Percentiles rank a stretch among this genome's conserved stretches.
phyloP scores from a whole-genome alignment of 2,888 invertebrate genomes.

The Scaptodrosophila latifasciaeformis region DNA sequence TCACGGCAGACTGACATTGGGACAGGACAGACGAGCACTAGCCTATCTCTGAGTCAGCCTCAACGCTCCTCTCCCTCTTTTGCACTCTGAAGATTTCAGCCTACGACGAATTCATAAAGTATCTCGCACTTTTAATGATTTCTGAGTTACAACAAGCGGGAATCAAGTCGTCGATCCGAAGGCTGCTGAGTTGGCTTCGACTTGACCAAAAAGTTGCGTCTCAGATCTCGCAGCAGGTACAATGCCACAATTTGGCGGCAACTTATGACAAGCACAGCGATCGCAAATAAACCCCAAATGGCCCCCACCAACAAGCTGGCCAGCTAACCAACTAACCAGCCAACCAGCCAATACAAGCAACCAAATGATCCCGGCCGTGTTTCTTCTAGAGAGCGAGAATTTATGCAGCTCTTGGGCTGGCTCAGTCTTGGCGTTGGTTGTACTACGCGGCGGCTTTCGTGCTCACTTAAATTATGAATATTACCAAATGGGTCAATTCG shows the following conservation, averaged over 20 bases:
- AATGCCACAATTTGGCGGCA: constrained; percentile 73
- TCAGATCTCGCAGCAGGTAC: constrained; percentile 67
- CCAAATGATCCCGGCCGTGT: constrained; percentile 15
- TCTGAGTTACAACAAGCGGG: constrained; percentile 69
- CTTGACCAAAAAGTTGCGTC: constrained; percentile 7
- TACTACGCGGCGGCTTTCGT: constrained; percentile 47
- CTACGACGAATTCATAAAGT: constrained; percentile 69
- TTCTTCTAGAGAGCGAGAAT: constrained; percentile 58
- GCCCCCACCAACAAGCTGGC: constrained; percentile 28
- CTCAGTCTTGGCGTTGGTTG: constrained; percentile 9
- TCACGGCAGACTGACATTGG: constrained; percentile 48
- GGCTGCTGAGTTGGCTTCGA: constrained; percentile 10
- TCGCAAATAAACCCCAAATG: constrained; percentile 58
- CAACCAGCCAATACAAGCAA: constrained; percentile 27
- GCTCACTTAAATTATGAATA: constrained; percentile 73
- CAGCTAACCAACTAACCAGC: constrained; percentile 15
- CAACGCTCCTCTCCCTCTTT: too few relatives aligned
- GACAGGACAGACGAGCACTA: not conserved
- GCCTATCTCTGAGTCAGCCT: not conserved
- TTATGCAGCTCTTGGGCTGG: constrained; percentile 64
- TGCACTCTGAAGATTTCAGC: too few relatives aligned
- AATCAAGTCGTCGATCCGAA: too few relatives aligned
- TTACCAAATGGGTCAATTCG: constrained; percentile 74
- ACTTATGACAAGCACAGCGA: constrained; percentile 66
- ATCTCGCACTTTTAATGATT: constrained; percentile 71